These are phyloP conservation scores for Hypena proboscidalis DNA, from an alignment of 2,888 invertebrate genomes.

Conservation along the genomic window DNA sequence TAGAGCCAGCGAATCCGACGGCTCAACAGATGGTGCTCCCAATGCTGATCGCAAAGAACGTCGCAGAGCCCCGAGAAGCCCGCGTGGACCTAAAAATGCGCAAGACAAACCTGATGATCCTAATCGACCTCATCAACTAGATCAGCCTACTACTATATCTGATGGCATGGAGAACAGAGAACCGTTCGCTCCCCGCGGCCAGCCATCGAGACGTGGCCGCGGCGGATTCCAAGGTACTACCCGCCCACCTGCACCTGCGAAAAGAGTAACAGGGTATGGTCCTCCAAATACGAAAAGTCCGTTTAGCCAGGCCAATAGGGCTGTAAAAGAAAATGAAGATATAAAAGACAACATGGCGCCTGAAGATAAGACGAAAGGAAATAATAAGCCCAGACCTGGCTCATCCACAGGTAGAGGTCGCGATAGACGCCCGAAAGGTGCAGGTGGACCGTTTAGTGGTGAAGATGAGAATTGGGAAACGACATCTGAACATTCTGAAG, in stretches of 20 bases:
- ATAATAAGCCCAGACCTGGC: constrained; percentile 88
- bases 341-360: constrained; percentile 62
- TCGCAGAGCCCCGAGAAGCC: constrained; percentile 83
- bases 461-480: constrained; percentile 92
- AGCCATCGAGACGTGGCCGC: constrained; percentile 94
- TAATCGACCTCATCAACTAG: constrained; percentile 50
- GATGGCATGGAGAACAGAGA: constrained; percentile 84
- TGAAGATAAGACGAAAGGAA: constrained; percentile 88
- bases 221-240: constrained; percentile 83
- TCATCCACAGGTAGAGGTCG: constrained; percentile 86
- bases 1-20: constrained; percentile 89
- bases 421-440: constrained; percentile 70
- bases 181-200: constrained; percentile 94
- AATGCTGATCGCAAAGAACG: constrained; percentile 81
- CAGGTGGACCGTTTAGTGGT: constrained; percentile 68
- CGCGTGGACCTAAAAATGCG: constrained; percentile 86
- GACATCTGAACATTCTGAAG: constrained; percentile 93
- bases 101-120: constrained; percentile 84
- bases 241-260: constrained; percentile 80
- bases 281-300: constrained; percentile 93
- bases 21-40: constrained; percentile 89
- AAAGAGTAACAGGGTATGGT: constrained; percentile 90
- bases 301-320: constrained; percentile 84
- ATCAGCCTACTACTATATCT: constrained; percentile 48
- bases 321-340: constrained; percentile 72